These are phyloP conservation scores for Molorchus minor DNA, from an alignment of 2,888 invertebrate species.

Conservation along the genomic window DNA sequence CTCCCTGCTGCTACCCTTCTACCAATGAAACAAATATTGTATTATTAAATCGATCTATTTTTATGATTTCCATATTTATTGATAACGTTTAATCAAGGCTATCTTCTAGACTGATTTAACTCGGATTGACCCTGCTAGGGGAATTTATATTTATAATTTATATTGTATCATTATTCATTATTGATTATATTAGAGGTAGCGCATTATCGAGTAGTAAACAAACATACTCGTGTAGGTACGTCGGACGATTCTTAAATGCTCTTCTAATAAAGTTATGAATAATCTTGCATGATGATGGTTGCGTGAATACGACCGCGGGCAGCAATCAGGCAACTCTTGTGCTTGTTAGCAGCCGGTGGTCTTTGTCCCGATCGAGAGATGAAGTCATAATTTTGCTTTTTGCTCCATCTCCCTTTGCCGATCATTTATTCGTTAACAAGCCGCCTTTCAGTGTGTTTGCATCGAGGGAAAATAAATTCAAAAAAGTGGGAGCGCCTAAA, in stretches of 20 bases:
- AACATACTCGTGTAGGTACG: too few species aligned
- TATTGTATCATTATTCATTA: too few species aligned
- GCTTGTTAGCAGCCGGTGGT: constrained; percentile 41
- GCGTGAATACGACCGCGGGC: constrained; percentile 20
- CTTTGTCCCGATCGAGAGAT: constrained; percentile 35
- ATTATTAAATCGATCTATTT: too few species aligned
- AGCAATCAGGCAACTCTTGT: constrained; percentile 19
- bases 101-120: too few species aligned
- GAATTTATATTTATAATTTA: too few species aligned
- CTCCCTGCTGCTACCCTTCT: too few species aligned
- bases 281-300: constrained; percentile 20
- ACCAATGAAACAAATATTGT: too few species aligned
- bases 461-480: constrained; percentile 18
- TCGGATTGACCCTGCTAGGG: too few species aligned
- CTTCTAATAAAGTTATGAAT: constrained; percentile 24
- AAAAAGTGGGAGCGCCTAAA: constrained; percentile 16
- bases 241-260: constrained; percentile 20
- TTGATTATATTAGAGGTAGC: too few species aligned
- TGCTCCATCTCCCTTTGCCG: constrained; percentile 34
- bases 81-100: too few species aligned
- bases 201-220: constrained; percentile 24
- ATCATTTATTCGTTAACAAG: constrained; percentile 44
- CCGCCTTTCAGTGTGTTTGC: constrained; percentile 40
- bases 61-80: too few species aligned
- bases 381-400: constrained; percentile 45